Conservation (phyloP, 2,797 vertebrate genomes). For the Synaphobranchus kaupii region DNA sequence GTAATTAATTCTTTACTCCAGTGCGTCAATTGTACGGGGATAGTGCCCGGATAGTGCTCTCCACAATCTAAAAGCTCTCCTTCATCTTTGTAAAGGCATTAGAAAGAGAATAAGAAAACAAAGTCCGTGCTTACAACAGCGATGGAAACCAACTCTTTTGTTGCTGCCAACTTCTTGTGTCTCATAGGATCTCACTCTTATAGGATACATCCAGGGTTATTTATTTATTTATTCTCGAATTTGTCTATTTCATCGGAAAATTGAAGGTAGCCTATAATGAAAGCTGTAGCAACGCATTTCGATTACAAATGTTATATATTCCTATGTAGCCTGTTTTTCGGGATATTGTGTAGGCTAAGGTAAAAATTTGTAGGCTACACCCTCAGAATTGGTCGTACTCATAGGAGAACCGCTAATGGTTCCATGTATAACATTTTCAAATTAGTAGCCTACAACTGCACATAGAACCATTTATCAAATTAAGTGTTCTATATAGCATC, state of each 20-base stretch:
- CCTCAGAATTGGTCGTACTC: no score
- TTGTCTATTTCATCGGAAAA: background rate
- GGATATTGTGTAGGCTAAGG: no score
- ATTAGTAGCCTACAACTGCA: no score
- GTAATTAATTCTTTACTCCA: constrained; percentile 68
- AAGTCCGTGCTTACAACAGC: constrained; percentile 42
- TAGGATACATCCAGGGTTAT: constrained; percentile 24
- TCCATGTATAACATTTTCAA: no score
- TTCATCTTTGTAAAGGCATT: constrained; percentile 55
- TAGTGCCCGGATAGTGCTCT: constrained; percentile 57
- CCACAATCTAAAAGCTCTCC: constrained; percentile 52
- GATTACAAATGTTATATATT: background rate
- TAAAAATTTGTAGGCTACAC: background rate
- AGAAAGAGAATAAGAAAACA: constrained; percentile 48
- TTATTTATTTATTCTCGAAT: constrained; percentile 9
- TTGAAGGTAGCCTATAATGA: background rate
- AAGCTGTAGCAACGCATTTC: background rate
- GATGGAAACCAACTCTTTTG: constrained; percentile 47
- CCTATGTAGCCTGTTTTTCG: background rate
- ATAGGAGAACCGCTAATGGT: no score
- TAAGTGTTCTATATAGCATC: no score
- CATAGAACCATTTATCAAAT: no score
- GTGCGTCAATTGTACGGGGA: constrained; percentile 63
- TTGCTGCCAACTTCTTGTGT: constrained; percentile 36
- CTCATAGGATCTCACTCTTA: constrained; percentile 27